Evolutionary conservation across 2,797 vertebrate species (phyloP).

Genomic region (Neopelma chrysocephalum): DNA sequence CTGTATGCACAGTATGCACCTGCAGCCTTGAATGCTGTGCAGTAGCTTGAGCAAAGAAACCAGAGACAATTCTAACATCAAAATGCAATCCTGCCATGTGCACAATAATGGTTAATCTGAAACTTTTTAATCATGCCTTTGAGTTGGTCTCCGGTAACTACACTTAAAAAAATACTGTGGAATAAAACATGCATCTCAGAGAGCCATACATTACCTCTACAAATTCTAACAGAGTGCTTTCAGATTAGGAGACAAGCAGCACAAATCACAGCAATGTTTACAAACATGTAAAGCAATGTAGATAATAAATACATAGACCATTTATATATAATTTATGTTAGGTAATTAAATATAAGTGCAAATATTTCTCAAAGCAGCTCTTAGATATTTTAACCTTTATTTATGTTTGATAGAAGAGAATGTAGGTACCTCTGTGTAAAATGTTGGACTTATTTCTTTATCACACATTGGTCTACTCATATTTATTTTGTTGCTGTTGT

Average conservation of each 20-base stretch:
- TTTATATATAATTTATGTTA: not conserved
- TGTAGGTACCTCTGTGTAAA: not conserved
- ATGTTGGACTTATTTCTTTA: not conserved
- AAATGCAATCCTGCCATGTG: not conserved
- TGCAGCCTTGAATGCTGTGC: not conserved
- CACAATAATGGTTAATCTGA: not conserved
- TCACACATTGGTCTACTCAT: not conserved
- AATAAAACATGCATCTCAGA: not conserved
- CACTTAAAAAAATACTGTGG: not conserved
- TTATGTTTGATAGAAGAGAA: not conserved
- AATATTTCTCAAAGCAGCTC: not conserved
- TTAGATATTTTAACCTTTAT: not conserved
- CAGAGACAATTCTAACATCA: not conserved
- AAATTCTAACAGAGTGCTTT: not conserved
- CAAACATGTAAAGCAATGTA: not conserved
- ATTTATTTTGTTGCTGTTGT: not conserved
- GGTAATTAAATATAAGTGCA: not conserved
- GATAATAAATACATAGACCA: not conserved
- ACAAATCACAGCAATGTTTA: not conserved
- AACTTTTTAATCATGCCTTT: constrained; percentile 6
- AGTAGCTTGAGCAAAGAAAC: not conserved
- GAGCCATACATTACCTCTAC: not conserved
- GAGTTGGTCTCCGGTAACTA: not conserved
- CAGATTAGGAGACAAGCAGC: not conserved
- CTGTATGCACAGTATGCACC: not conserved